These are phyloP conservation scores for Anguilla rostrata DNA, from an alignment of 2,113 vertebrate genomes.

Conservation along the genomic window DNA sequence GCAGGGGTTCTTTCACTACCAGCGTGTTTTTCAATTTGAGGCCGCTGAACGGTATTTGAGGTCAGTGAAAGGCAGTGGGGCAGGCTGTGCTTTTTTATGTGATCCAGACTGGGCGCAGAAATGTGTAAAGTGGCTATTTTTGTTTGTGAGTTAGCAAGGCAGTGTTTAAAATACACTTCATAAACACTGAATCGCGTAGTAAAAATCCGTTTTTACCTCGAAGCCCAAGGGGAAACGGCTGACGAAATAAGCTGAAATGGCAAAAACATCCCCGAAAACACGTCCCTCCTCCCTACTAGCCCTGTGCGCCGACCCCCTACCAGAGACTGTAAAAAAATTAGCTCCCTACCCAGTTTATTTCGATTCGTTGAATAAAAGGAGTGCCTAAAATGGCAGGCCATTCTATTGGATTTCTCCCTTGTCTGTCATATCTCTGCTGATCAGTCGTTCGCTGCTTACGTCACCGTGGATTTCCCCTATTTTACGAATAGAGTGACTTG, in stretches of 20 bases:
- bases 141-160: too few relatives aligned
- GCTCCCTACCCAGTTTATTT: background rate
- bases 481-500: constrained; percentile 8
- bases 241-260: constrained; percentile 55
- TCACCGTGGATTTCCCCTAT: constrained; percentile 56
- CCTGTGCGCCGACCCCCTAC: too few relatives aligned
- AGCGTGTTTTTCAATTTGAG: too few relatives aligned
- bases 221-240: constrained; percentile 7
- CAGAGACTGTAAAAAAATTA: too few relatives aligned
- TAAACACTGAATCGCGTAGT: background rate
- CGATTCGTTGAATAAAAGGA: constrained; percentile 44
- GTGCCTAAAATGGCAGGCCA: background rate
- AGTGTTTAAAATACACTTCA: background rate
- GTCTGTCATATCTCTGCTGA: constrained; percentile 50
- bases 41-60: too few relatives aligned
- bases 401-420: constrained; percentile 40
- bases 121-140: too few relatives aligned
- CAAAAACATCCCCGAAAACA: constrained; percentile 24
- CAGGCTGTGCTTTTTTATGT: too few relatives aligned
- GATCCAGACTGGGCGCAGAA: too few relatives aligned
- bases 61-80: too few relatives aligned
- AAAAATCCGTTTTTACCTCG: background rate
- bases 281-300: background rate
- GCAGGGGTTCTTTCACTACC: too few relatives aligned
- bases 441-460: constrained; percentile 41